Base-by-base conservation (phyloP, 2,797 vertebrate genomes). In the Pygocentrus nattereri region DNA sequence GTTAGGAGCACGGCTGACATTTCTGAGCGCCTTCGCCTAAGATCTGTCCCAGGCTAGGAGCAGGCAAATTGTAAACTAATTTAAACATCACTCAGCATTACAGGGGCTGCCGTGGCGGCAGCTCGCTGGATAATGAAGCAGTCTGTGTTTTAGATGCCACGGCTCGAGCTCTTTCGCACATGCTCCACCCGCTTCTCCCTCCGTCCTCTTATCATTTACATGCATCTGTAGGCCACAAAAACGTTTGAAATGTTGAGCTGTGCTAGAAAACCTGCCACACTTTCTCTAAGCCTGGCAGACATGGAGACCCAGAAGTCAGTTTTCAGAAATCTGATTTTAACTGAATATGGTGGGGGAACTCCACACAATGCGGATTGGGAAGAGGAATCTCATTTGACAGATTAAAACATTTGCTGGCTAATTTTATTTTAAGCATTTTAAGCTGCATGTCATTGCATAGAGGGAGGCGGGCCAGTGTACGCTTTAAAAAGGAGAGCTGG, bases 21-120 rank as follows among this genome's bases (percentile, higher is more conserved):
- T 93, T 97, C 96, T 94, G 95, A 96, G 96, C 96, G 96, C 96
- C 95, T 96, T 96, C 97, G 96, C 93, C 99, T 98, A 97, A 90
- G 94, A 95, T 96, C 93, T 94, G 94, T 96, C 96, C 97, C 96
- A 92, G 95, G 96, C 96, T 96, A 96, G 95, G 96, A 94, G 95
- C 96, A 95, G 96, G 97, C 96, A 98, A 98, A 99, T 98, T 98
- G 97, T 98, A 98, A 98, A 98, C 98, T 99, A 98, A 99, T 99
- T 98, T 98, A 99, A 99, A 98, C 98, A 99, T 99, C 98, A 97
- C 97, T 98, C 97, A 97, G 88, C 92, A 96, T 98, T 98, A 97
- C 95, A 95, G 95, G 89, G 93, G 93, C 96, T 96, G 96, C 96
- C 96, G 96, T 95, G 95, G 95, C 95, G 95, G 95, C 96, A 95